phyloP scores from a whole-genome alignment of 2,113 vertebrate genomes.

The Psilopsiagon aurifrons region DNA sequence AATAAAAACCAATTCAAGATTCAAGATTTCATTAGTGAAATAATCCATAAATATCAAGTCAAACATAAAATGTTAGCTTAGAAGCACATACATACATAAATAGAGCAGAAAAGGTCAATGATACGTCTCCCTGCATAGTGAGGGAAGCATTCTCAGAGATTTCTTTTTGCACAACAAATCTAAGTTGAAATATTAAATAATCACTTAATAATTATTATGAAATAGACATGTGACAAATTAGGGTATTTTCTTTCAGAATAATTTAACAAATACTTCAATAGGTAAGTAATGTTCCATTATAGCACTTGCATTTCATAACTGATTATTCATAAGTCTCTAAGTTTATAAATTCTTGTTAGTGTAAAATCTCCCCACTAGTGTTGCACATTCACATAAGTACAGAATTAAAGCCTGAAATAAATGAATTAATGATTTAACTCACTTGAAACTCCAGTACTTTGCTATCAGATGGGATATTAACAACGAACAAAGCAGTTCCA shows the following conservation, averaged over 20 bases:
- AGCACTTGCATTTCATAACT: not conserved
- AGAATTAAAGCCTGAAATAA: not conserved
- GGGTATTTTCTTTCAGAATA: not conserved
- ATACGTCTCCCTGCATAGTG: not conserved
- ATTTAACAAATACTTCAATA: not conserved
- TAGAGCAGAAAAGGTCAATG: not conserved
- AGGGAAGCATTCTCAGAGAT: not conserved
- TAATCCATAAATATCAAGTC: not conserved
- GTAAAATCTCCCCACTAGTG: not conserved
- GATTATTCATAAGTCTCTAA: not conserved
- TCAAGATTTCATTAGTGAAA: not conserved
- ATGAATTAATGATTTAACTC: constrained; percentile 49
- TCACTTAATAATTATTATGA: not conserved
- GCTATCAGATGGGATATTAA: constrained; percentile 74
- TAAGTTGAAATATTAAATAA: not conserved
- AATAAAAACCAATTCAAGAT: not conserved
- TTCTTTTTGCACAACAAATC: not conserved
- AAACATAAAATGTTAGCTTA: not conserved
- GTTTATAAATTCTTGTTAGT: not conserved
- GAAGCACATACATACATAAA: not conserved
- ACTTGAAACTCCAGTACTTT: constrained; percentile 75
- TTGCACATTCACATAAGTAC: not conserved
- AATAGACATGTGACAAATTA: not conserved
- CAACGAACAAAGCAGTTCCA: constrained; percentile 81
- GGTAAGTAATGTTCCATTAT: not conserved